These are phyloP conservation scores for Tachystola acroxantha DNA, from an alignment of 2,888 invertebrate genomes.

Conservation along the genomic window DNA sequence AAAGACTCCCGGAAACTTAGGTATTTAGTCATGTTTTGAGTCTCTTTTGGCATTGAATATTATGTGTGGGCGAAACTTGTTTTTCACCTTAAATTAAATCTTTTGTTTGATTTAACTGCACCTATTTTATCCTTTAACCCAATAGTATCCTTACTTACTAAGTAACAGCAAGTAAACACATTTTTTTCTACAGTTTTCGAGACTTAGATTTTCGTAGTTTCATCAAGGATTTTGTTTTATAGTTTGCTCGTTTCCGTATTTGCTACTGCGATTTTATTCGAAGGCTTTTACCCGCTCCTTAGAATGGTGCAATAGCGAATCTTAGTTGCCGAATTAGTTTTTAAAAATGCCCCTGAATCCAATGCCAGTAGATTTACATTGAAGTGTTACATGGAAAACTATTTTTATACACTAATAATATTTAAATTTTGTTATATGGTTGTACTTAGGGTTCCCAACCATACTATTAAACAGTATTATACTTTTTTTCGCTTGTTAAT, in stretches of 20 bases:
- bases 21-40: constrained; percentile 32
- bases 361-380: too few relatives aligned
- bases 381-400: too few relatives aligned
- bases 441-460: too few relatives aligned
- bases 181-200: background rate
- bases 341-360: too few relatives aligned
- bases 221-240: constrained; percentile 8
- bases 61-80: constrained; percentile 68
- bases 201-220: background rate
- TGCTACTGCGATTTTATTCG: constrained; percentile 14
- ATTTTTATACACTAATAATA: too few relatives aligned
- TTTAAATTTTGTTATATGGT: too few relatives aligned
- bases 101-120: constrained; percentile 53
- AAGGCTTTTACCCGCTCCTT: constrained; percentile 19
- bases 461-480: too few relatives aligned
- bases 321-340: background rate
- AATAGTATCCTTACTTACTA: background rate
- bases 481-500: too few relatives aligned
- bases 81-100: constrained; percentile 42
- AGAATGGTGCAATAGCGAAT: constrained; percentile 1
- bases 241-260: constrained; percentile 31
- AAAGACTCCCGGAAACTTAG: background rate
- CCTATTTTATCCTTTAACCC: constrained; percentile 13
- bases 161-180: background rate
- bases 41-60: constrained; percentile 39